Base-by-base conservation (phyloP, 2,888 invertebrate species). In the Sphecodes monilicornis region DNA sequence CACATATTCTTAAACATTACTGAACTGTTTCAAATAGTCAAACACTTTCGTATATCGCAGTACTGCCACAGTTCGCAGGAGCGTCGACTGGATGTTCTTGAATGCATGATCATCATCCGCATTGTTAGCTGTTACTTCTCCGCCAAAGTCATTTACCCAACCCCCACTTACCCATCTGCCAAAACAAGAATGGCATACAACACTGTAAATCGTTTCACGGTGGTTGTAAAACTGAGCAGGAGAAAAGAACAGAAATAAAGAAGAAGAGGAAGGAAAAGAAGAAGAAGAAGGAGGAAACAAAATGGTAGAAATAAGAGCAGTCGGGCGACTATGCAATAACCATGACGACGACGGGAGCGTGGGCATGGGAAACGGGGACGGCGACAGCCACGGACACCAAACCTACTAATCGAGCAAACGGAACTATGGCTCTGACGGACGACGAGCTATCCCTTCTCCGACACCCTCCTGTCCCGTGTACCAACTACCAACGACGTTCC, bases 401-500 rank as follows among this genome's bases (percentile, higher is more conserved):
- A 88, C 71, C 78, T 88, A 86, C 86, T 88, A 76, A 76, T 88
- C 82, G 84, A 78, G 66, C 72, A 77, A 80, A 80, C 84, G 80
- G 80, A 85, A 79, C 74, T 79, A 54, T 60, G 69, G 43, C 66
- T 76, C 73, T 83, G 84, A 85, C 85, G 79, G 83, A 84, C 80
- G 76, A 73, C 64, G 66, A 68, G 84, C 57, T 60, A 74, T 78
- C 80, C 83, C 26, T 41, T 32, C 39, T 36, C 57, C 64, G 43
- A 29, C 77, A 41, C 41, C 50, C 43, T 16, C 43, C 29, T 54
- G 66, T 29, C 22, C 32, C 57, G 29, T 64, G 54, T 66, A 50
- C 69, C 32, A 68, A 75, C 29, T 54, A 54, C 77, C 64, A 32
- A 64, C 64, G 71, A 50, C 80, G 74, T 77, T 85, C 80, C 86